Base-by-base conservation (phyloP, 1,140 invertebrate species). In the Gyrodactylus bullatarudis region DNA sequence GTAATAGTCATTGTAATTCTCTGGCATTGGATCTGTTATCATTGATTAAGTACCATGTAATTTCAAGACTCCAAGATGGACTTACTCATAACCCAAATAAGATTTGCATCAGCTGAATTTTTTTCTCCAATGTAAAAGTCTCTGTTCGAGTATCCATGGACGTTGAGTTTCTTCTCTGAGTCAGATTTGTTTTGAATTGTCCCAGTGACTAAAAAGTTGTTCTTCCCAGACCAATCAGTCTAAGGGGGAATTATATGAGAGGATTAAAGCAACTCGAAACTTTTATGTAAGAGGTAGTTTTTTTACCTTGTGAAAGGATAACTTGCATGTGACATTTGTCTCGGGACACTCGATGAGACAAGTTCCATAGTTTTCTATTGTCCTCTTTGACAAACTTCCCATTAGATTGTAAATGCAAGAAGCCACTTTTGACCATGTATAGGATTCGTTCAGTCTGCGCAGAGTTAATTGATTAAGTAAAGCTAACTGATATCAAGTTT, bases 321-420 rank as follows among this genome's bases (percentile, higher is more conserved):
- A n/a, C 8, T 20, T 54, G 23, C 27, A 74, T 34, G 0, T 16
- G 27, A 16, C 16, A 74, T 21, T 74, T 1, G 20, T 74, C 23
- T 23, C 2, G 19, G 1, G 8, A 19, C 23, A 27, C 74, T 34
- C 1, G 71, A 70, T 74, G 0, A 20, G 22, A 25, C 26, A 73
- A 24, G 34, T 78, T 0, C 88, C 88, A 79, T 89, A 89, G 78
- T 88, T 86, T 79, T 89, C 88, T 54, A 89, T 87, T 86, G 87
- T 89, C 34, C 88, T 81, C 78, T 88, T 86, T 1, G 86, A 86
- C 8, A 54, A n/a, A n/a, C 34, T 54, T 68, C 86, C 85, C 78
- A 89, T 87, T 75, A 89, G 78, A 78, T 89, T 89, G 78, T 89
- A 88, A 0, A 89, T 87, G 81, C 88, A 89, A 1, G 88, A 88